Percentiles rank a stretch among this genome's conserved stretches.
phyloP scores from a whole-genome alignment of 2,797 vertebrate species.

The Moxostoma hubbsi region DNA sequence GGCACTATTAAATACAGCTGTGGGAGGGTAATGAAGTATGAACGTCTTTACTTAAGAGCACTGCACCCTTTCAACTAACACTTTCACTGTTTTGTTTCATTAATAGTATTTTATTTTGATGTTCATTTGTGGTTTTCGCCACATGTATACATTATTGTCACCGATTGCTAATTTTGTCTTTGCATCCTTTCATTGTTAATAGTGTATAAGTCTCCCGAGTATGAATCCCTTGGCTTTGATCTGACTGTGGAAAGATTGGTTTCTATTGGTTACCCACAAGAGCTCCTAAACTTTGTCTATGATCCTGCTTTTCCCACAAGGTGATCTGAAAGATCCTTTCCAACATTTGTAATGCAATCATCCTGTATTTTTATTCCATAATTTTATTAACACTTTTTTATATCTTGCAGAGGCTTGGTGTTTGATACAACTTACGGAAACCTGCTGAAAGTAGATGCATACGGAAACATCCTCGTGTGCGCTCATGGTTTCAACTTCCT shows the following conservation, averaged over 20 bases:
- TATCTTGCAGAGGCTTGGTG: conserved; percentile 85
- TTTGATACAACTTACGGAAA: conserved; percentile 94
- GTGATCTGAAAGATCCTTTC: conserved; percentile 66
- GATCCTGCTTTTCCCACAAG: conserved; percentile 91
- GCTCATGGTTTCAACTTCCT: conserved; percentile 97
- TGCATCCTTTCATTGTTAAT: conserved; percentile 55
- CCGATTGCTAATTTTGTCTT: background rate
- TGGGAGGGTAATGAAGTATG: too few species aligned
- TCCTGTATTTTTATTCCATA: background rate
- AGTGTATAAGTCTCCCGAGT: conserved; percentile 91
- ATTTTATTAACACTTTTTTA: background rate
- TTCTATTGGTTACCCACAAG: conserved; percentile 90
- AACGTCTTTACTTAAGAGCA: too few species aligned
- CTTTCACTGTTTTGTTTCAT: too few species aligned
- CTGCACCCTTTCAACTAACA: too few species aligned
- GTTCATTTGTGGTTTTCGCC: background rate
- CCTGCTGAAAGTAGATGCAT: conserved; percentile 93
- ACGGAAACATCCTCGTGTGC: conserved; percentile 95
- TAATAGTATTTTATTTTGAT: too few species aligned
- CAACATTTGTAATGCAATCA: background rate
- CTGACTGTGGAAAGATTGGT: conserved; percentile 90
- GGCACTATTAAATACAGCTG: background rate
- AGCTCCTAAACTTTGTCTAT: conserved; percentile 90
- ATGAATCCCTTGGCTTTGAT: conserved; percentile 90
- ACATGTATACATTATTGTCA: background rate